phyloP scores from a whole-genome alignment of 2,888 invertebrate genomes.

The Brachyopa scutellaris region DNA sequence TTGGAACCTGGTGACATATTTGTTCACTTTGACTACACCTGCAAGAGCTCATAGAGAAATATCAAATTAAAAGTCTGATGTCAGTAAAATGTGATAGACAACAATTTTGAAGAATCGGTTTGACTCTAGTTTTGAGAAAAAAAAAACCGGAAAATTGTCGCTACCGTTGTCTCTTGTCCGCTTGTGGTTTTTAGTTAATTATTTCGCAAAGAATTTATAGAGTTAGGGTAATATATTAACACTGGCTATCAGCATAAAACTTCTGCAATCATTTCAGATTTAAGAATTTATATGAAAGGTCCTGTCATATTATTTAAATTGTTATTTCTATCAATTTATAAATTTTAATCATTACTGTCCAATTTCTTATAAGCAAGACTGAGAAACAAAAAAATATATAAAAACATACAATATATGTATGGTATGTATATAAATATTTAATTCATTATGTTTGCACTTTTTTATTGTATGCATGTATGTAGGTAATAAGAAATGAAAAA shows the following conservation, averaged over 20 bases:
- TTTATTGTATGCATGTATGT: conserved; percentile 5
- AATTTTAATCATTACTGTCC: conserved; percentile 47
- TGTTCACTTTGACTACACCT: too few relatives aligned
- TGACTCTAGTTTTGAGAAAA: too few relatives aligned
- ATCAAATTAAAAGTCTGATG: too few relatives aligned
- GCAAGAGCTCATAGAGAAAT: not conserved
- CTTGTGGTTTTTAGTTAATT: conserved; percentile 22
- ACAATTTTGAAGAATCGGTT: too few relatives aligned
- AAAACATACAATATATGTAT: conserved; percentile 14
- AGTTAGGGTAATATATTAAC: not conserved
- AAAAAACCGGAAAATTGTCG: not conserved
- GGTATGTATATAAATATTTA: conserved; percentile 18
- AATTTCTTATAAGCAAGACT: conserved; percentile 68
- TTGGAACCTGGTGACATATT: too few relatives aligned
- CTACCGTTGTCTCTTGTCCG: conserved; percentile 10
- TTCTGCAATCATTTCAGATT: conserved; percentile 11
- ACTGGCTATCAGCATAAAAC: not conserved
- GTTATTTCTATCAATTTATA: conserved; percentile 10
- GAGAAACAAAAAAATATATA: conserved; percentile 48
- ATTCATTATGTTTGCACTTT: conserved; percentile 22
- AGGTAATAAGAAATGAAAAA: conserved; percentile 24
- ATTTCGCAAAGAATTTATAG: conserved; percentile 25
- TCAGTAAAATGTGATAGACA: too few relatives aligned
- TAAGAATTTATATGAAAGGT: conserved; percentile 4
- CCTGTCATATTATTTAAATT: conserved; percentile 1